Percentiles rank a stretch among this genome's conserved stretches.
phyloP scores from a whole-genome alignment of 2,797 vertebrate genomes.

The Anisognathus igniventris region DNA sequence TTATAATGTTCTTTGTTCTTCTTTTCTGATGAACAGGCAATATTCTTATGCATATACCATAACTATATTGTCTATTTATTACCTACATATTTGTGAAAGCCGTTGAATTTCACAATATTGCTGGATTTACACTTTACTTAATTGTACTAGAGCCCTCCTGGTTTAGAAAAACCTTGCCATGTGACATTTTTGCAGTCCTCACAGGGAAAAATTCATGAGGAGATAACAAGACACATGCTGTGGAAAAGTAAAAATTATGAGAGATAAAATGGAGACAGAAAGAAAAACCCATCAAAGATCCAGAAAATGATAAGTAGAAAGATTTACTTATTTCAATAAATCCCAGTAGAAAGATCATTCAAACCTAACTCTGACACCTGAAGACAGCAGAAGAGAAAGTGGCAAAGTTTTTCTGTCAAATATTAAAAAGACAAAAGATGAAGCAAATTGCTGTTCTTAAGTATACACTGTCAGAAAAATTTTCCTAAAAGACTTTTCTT shows the following conservation, averaged over 20 bases:
- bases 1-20: background rate
- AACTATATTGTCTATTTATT: background rate
- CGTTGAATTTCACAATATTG: background rate
- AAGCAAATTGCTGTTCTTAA: conserved; percentile 15
- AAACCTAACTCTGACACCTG: conserved; percentile 3
- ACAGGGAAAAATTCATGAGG: background rate
- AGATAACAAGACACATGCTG: background rate
- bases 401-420: conserved; percentile 1
- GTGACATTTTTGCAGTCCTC: background rate
- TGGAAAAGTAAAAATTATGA: background rate
- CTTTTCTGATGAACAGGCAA: background rate
- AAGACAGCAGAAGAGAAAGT: conserved; percentile 20
- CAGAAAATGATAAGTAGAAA: background rate
- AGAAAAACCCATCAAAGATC: background rate
- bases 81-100: background rate
- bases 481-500: background rate
- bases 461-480: background rate
- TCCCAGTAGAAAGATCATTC: background rate
- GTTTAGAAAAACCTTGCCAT: background rate
- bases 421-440: conserved; percentile 17
- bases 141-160: background rate
- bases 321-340: conserved; percentile 20
- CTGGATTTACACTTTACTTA: background rate
- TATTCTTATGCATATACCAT: background rate
- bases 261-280: background rate